A percentile compares a stretch with the other conserved stretches of the same genome.
phyloP scores from a whole-genome alignment of 2,797 vertebrate genomes.

The Dryobates pubescens region DNA sequence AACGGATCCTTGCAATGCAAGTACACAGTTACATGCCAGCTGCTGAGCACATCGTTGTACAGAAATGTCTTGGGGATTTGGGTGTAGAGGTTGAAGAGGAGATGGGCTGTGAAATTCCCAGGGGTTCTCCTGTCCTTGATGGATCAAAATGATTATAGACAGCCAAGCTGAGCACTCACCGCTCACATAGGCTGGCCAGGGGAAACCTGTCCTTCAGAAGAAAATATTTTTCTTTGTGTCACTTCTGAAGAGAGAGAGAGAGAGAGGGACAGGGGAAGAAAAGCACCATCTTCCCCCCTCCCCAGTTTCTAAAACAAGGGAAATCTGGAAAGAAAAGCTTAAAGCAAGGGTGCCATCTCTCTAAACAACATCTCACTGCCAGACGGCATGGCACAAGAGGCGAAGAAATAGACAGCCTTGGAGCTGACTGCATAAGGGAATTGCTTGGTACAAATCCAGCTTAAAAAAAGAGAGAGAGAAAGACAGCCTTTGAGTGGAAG shows the following conservation, averaged over 20 bases:
- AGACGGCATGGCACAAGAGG: background rate
- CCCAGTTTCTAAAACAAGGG: background rate
- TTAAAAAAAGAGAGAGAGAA: background rate
- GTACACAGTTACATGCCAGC: background rate
- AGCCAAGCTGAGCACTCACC: background rate
- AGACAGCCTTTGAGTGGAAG: background rate
- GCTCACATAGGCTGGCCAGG: background rate
- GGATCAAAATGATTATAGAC: background rate
- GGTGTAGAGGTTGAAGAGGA: background rate
- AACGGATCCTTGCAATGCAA: rapidly evolving
- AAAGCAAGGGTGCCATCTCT: background rate
- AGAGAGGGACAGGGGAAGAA: background rate
- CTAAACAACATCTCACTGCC: background rate
- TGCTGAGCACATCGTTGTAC: background rate
- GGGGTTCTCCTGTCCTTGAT: background rate
- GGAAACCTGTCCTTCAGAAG: background rate
- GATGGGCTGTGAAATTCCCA: background rate
- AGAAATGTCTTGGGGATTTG: background rate
- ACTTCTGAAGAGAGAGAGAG: background rate
- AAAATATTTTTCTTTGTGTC: background rate
- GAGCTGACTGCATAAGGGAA: background rate
- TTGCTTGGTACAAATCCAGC: background rate
- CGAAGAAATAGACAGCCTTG: background rate
- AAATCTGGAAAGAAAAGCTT: background rate
- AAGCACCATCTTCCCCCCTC: background rate